These are phyloP conservation scores for Muscicapa adusta DNA, from an alignment of 2,113 vertebrate genomes.

Conservation along the genomic window DNA sequence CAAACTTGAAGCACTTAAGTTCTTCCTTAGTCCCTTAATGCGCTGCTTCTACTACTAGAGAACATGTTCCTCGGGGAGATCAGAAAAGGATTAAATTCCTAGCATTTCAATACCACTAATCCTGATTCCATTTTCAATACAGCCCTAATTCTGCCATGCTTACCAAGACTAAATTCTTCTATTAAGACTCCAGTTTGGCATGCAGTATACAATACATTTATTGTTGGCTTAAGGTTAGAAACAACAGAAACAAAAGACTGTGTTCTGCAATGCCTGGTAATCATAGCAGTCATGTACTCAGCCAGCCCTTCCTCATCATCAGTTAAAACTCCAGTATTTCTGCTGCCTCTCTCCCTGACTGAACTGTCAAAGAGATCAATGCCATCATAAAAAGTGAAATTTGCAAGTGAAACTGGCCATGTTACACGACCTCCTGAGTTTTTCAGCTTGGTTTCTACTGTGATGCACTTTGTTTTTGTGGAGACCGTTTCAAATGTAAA, in stretches of 20 bases:
- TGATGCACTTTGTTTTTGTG: neutral
- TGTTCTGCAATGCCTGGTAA: neutral
- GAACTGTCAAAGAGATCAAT: neutral
- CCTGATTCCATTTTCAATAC: neutral
- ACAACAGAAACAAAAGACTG: neutral
- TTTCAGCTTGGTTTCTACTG: neutral
- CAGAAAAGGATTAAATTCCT: conserved; percentile 22
- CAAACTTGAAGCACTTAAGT: neutral
- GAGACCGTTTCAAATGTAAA: neutral
- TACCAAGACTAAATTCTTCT: neutral
- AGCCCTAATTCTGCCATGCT: neutral
- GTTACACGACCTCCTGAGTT: neutral
- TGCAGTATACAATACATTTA: neutral
- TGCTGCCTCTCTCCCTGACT: neutral
- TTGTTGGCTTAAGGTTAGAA: conserved; percentile 9
- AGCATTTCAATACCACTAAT: conserved; percentile 12
- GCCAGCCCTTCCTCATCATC: neutral
- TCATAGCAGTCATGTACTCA: neutral
- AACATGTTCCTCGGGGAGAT: neutral
- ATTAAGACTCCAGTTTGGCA: neutral
- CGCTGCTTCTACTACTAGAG: neutral
- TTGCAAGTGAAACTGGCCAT: neutral
- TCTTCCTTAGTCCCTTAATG: neutral
- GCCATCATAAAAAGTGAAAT: neutral
- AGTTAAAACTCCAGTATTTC: neutral